Percentiles rank a stretch among this genome's conserved stretches.
Conservation (phyloP, 1,140 invertebrate species). For the Leptoteleia sp. region DNA sequence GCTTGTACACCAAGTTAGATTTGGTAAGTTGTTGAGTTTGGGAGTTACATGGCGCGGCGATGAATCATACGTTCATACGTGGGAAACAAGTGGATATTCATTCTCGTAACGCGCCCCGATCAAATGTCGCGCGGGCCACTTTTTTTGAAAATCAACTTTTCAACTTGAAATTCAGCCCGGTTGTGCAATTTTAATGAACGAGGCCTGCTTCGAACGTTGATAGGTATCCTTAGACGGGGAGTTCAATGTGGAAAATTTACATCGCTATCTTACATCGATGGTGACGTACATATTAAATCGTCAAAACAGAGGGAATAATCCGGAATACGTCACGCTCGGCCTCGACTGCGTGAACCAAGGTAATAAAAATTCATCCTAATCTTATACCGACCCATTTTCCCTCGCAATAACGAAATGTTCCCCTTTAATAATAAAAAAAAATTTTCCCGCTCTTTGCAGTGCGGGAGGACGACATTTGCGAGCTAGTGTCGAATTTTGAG, state of each 20-base stretch:
- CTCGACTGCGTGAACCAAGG: conserved; percentile 29
- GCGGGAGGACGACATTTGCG: conserved; percentile 27
- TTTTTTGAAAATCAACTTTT: no score
- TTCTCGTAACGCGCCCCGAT: no score
- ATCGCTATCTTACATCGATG: conserved; percentile 22
- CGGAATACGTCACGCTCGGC: conserved; percentile 18
- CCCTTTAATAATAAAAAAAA: conserved; percentile 5
- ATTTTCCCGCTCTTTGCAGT: conserved; percentile 7
- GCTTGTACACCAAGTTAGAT: conserved; percentile 43
- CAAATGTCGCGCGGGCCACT: no score
- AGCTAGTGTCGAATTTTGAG: conserved; percentile 28
- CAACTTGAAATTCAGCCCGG: no score
- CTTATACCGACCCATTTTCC: no score
- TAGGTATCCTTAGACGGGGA: conserved; percentile 20
- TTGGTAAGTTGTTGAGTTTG: conserved; percentile 27
- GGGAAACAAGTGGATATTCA: no score
- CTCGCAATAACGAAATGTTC: no score
- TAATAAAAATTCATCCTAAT: no score
- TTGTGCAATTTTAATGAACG: background rate
- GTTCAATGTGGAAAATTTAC: conserved; percentile 30
- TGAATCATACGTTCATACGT: no score
- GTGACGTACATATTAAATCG: conserved; percentile 17
- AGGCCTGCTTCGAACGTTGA: no score
- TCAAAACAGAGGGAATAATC: conserved; percentile 31
- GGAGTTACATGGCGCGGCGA: no score